Conservation (phyloP, 2,797 vertebrate genomes). For the Hephaestus fuliginosus region DNA sequence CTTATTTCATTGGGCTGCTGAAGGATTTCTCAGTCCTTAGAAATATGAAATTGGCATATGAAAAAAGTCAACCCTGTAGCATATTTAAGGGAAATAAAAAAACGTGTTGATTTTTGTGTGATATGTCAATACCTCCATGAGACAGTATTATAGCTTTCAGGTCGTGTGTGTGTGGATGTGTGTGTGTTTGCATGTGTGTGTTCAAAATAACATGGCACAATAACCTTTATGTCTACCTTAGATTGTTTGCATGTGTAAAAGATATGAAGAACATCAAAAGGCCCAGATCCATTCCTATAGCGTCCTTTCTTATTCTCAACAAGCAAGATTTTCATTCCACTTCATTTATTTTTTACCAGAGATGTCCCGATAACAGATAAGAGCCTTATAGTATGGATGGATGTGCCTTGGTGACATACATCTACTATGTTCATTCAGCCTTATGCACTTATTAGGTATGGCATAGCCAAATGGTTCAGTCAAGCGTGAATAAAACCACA, state of each 20-base stretch:
- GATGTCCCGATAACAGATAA: background rate
- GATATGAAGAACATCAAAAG: background rate
- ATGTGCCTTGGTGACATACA: conserved; percentile 31
- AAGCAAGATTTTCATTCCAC: conserved; percentile 1
- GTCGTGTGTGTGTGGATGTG: background rate
- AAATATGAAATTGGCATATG: background rate
- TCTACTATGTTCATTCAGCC: conserved; percentile 47
- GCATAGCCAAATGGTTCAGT: conserved; percentile 40
- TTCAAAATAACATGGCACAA: conserved; percentile 4
- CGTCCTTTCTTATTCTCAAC: background rate
- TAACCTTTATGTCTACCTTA: too few relatives aligned
- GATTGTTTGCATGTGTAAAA: background rate
- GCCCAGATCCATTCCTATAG: background rate
- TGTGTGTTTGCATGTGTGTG: background rate
- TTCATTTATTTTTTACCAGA: conserved; percentile 14
- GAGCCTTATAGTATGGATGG: conserved; percentile 9
- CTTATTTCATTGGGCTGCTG: background rate
- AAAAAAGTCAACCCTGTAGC: background rate
- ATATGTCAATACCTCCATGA: background rate
- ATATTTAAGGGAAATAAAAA: background rate
- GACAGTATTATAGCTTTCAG: background rate
- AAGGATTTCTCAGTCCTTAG: conserved; percentile 10
- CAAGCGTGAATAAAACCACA: conserved; percentile 47
- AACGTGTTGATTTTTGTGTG: background rate
- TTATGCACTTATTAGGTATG: conserved; percentile 31